A percentile compares a stretch with the other conserved stretches of the same genome.
These are phyloP conservation scores for Telenomus remus DNA, from an alignment of 1,140 invertebrate species.

Conservation along the genomic window DNA sequence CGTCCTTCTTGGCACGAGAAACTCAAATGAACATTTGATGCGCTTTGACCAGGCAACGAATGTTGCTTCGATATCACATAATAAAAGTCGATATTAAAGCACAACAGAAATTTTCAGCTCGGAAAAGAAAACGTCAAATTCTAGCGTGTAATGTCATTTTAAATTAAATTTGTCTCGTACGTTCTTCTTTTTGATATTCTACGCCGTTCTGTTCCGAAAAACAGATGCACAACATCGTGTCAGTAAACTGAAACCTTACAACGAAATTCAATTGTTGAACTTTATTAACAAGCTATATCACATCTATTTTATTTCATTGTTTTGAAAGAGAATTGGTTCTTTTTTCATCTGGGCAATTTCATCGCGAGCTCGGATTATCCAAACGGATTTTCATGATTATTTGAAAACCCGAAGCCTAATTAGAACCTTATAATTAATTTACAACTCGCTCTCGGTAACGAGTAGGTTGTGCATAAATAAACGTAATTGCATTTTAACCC, in stretches of 20 bases:
- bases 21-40: conserved; percentile 51
- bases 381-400: conserved; percentile 43
- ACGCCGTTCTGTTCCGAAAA: conserved; percentile 17
- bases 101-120: conserved; percentile 29
- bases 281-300: no score
- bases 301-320: no score
- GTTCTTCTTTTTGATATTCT: conserved; percentile 35
- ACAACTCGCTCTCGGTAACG: conserved; percentile 43
- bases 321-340: no score
- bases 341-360: conserved; percentile 4
- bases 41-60: conserved; percentile 36
- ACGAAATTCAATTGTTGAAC: conserved; percentile 40
- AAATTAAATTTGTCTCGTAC: conserved; percentile 50
- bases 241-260: neutral
- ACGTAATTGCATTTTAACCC: conserved; percentile 39
- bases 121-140: conserved; percentile 16
- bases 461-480: conserved; percentile 13
- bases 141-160: conserved; percentile 42
- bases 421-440: conserved; percentile 54
- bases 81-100: conserved; percentile 33
- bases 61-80: conserved; percentile 44
- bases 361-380: conserved; percentile 5
- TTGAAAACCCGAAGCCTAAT: conserved; percentile 47
- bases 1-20: conserved; percentile 43
- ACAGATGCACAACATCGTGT: neutral